These are phyloP conservation scores for Mesocentrotus franciscanus DNA, from an alignment of 53 echinoderm and acorn worm species.

Conservation along the genomic window DNA sequence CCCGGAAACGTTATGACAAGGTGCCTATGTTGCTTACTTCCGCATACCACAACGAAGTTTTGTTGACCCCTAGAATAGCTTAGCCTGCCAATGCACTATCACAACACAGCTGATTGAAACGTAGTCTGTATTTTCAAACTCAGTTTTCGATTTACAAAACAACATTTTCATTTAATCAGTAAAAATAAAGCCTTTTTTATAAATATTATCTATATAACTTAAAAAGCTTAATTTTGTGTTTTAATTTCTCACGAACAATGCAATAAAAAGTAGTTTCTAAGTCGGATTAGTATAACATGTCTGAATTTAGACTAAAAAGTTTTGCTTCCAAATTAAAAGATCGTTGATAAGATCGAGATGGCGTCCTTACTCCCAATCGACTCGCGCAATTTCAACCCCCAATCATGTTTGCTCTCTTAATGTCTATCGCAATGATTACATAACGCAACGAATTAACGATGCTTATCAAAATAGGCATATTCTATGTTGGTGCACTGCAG, in stretches of 20 bases:
- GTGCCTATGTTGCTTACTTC: conserved; percentile 8
- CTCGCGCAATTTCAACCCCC: neutral
- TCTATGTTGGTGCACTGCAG: too few relatives aligned
- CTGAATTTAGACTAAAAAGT: conserved; percentile 16
- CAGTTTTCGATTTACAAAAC: neutral
- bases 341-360: neutral
- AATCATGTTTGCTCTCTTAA: neutral
- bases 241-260: neutral
- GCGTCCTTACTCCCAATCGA: neutral
- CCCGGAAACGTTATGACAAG: conserved; percentile 34
- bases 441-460: neutral
- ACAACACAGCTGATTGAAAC: neutral
- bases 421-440: neutral
- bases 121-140: neutral
- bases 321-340: neutral
- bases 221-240: neutral
- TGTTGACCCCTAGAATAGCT: neutral
- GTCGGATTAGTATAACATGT: neutral
- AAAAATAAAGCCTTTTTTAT: neutral
- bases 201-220: neutral
- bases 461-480: neutral
- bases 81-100: neutral
- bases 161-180: neutral
- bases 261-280: neutral
- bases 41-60: conserved; percentile 46